Evolutionary conservation across 2,888 invertebrate genomes (phyloP).

Genomic region (Lepidocyrtinus sp.): DNA sequence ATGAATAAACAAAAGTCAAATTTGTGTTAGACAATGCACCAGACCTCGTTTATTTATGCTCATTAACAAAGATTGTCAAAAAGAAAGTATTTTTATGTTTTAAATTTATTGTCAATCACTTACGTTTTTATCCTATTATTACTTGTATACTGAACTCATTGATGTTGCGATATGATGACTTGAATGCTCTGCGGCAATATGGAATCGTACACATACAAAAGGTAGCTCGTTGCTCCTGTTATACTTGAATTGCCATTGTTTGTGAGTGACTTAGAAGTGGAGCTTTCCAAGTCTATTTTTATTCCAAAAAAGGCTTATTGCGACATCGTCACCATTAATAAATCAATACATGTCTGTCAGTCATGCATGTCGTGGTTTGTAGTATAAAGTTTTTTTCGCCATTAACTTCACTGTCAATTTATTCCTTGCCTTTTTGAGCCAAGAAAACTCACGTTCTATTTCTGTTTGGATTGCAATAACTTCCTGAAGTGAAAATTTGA

Average conservation of each 20-base stretch:
- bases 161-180: too few relatives aligned
- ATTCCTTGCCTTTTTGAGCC: neutral
- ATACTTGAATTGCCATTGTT: constrained; percentile 42
- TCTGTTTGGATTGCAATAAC: neutral
- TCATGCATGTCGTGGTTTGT: neutral
- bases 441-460: neutral
- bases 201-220: too few relatives aligned
- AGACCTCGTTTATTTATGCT: too few relatives aligned
- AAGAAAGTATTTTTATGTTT: too few relatives aligned
- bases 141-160: too few relatives aligned
- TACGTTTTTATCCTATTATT: too few relatives aligned
- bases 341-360: constrained; percentile 50
- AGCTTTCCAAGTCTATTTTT: constrained; percentile 44
- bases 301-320: constrained; percentile 36
- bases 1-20: too few relatives aligned
- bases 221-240: constrained; percentile 6
- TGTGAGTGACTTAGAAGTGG: constrained; percentile 29
- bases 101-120: too few relatives aligned
- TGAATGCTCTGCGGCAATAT: too few relatives aligned
- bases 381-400: neutral
- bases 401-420: neutral
- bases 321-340: constrained; percentile 48
- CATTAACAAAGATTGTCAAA: too few relatives aligned
- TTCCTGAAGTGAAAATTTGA: neutral
- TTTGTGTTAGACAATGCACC: too few relatives aligned